Percentiles rank a stretch among this genome's conserved stretches.
These are phyloP conservation scores for Tachuris rubrigastra DNA, from an alignment of 2,113 vertebrate genomes.

Conservation along the genomic window DNA sequence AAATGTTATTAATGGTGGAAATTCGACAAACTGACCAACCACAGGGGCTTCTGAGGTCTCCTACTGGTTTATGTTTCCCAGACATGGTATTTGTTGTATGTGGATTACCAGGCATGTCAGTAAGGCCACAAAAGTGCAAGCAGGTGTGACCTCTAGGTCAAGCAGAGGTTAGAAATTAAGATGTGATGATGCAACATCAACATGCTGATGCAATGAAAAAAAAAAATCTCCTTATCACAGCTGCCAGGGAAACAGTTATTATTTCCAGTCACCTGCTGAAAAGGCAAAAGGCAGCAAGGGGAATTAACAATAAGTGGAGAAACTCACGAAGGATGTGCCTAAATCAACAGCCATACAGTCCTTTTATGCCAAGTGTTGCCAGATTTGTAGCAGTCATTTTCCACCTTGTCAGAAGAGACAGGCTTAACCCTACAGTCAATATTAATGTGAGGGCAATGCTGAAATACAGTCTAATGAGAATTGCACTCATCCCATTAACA, in stretches of 20 bases:
- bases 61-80: not conserved
- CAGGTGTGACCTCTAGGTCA: not conserved
- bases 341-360: not conserved
- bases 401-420: not conserved
- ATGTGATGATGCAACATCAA: not conserved
- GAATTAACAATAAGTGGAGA: not conserved
- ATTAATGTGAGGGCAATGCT: not conserved
- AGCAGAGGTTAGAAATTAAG: not conserved
- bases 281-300: not conserved
- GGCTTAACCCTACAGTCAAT: not conserved
- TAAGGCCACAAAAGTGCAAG: not conserved
- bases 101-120: not conserved
- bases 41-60: not conserved
- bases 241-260: not conserved
- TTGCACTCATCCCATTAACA: conserved; percentile 2
- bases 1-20: not conserved
- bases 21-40: not conserved
- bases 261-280: not conserved
- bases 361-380: not conserved
- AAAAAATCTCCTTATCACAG: not conserved
- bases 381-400: not conserved
- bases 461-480: conserved; percentile 38
- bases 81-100: fast-evolving
- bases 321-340: not conserved
- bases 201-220: not conserved